Percentiles rank a stretch among this genome's conserved stretches.
phyloP scores from a whole-genome alignment of 2,888 invertebrate genomes.

The Dione vanillae region DNA sequence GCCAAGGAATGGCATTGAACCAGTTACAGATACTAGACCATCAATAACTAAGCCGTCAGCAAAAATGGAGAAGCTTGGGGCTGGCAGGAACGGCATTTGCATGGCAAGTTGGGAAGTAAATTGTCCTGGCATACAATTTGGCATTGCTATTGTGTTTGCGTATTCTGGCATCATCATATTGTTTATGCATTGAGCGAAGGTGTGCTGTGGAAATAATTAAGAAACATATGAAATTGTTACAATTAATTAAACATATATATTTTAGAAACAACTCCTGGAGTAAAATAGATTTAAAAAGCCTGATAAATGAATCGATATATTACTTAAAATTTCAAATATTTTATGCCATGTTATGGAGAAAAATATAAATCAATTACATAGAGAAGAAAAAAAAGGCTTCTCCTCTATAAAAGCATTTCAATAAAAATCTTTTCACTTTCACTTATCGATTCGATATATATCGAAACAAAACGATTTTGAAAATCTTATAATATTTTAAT shows the following conservation, averaged over 20 bases:
- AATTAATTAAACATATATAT: background rate
- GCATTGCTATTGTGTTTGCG: background rate
- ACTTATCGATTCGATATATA: too few relatives aligned
- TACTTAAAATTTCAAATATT: too few relatives aligned
- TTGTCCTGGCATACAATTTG: conserved; percentile 18
- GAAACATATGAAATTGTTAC: background rate
- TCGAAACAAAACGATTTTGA: too few relatives aligned
- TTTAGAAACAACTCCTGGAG: background rate
- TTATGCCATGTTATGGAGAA: too few relatives aligned
- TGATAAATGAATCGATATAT: too few relatives aligned
- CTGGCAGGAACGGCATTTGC: conserved; percentile 42
- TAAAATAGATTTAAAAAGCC: too few relatives aligned
- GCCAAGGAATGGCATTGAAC: conserved; percentile 56
- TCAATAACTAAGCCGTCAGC: conserved; percentile 57
- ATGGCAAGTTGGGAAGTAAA: conserved; percentile 38
- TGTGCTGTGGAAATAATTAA: conserved; percentile 38
- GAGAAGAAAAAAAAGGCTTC: too few relatives aligned
- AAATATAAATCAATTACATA: too few relatives aligned
- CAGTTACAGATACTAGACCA: conserved; percentile 54
- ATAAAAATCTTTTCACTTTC: too few relatives aligned
- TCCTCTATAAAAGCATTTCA: too few relatives aligned
- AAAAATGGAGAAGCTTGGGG: conserved; percentile 45
- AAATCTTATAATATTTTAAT: too few relatives aligned
- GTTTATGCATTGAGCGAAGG: conserved; percentile 40
- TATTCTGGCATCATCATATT: conserved; percentile 23